phyloP scores from a whole-genome alignment of 2,113 vertebrate genomes.

The Cryptotis parvus region DNA sequence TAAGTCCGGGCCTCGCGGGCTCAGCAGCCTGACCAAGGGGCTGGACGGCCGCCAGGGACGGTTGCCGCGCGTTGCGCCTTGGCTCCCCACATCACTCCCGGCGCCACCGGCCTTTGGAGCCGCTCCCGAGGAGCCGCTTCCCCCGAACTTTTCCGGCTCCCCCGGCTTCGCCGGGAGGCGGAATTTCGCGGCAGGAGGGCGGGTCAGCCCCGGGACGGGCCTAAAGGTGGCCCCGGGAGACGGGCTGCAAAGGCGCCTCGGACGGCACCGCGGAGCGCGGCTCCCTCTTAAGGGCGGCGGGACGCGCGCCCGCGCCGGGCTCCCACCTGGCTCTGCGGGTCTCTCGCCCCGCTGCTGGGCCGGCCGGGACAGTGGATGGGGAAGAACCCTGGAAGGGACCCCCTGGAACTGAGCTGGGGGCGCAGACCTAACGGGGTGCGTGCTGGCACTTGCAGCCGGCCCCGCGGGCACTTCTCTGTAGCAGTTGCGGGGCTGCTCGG shows the following conservation, averaged over 20 bases:
- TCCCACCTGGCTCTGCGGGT: constrained; percentile 84
- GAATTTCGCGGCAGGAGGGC: constrained; percentile 23
- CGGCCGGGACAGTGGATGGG: constrained; percentile 84
- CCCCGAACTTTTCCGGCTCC: constrained; percentile 21
- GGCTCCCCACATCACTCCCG: constrained; percentile 85
- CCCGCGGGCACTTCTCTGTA: constrained; percentile 56
- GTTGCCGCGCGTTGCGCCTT: constrained; percentile 79
- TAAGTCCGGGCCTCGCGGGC: constrained; percentile 80
- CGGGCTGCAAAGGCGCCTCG: constrained; percentile 53
- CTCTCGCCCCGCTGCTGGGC: too few species aligned
- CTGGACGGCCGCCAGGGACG: constrained; percentile 82
- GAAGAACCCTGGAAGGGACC: constrained; percentile 86
- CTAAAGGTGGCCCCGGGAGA: constrained; percentile 63
- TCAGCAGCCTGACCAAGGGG: constrained; percentile 85
- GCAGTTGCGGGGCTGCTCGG: neutral
- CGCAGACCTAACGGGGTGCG: constrained; percentile 70
- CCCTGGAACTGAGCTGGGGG: constrained; percentile 82
- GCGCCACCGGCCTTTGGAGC: constrained; percentile 83
- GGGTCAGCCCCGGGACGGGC: neutral
- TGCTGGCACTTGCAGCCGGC: constrained; percentile 27
- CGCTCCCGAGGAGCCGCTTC: constrained; percentile 81
- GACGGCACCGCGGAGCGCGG: constrained; percentile 41
- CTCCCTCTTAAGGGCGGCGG: constrained; percentile 10
- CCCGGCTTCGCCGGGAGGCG: constrained; percentile 18
- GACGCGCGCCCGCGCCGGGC: constrained; percentile 72